Evolutionary conservation across 37 sponge, comb jelly and placozoan genomes (phyloP), one percentile per base, ranked within the genome.

Genomic region (Aplysina aerophoba): DNA sequence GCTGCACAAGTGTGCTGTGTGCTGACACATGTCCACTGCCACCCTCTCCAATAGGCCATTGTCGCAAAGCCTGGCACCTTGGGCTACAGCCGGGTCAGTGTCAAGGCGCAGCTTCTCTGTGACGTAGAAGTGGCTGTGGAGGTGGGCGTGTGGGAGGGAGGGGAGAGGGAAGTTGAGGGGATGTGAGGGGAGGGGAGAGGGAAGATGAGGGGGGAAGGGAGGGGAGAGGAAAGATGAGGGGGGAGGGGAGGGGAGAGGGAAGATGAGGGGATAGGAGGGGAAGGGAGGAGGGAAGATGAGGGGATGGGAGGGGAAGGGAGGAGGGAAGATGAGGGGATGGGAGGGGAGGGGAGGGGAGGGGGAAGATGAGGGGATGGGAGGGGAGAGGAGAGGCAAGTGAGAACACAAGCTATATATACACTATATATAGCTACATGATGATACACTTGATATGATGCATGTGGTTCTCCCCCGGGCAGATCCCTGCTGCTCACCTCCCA

Each of bases 401-500:
- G 1, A 58, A 38, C 22, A 33, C 58, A 59, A 20, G 40, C 21
- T 55, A 69, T 38, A 69, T 40, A 30, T 30, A 30, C 27, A 30
- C 59, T 57, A 17, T 20, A 57, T 17, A 57, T 57, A 57, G 59
- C 17, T 15, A 57, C 59, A 57, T 20, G 17, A 57, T 17, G 59
- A 57, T 57, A 17, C 27, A 68, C 71, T 28, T n/a, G n/a, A n/a
- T n/a, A n/a, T n/a, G n/a, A n/a, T n/a, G n/a, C n/a, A n/a, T n/a
- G n/a, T n/a, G n/a, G n/a, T n/a, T n/a, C n/a, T n/a, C n/a, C n/a
- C n/a, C n/a, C n/a, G n/a, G n/a, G 50, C 15, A 92, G 50, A 16
- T 86, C 31, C 1, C 58, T 30, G 24, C 88, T 88, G 21, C 86
- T 89, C 36, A 81, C 81, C 44, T 19, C 86, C 59, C 79, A 83